Percentiles rank a stretch among this genome's conserved stretches.
Conservation (phyloP, 2,888 invertebrate genomes). For the Halictus ligatus region DNA sequence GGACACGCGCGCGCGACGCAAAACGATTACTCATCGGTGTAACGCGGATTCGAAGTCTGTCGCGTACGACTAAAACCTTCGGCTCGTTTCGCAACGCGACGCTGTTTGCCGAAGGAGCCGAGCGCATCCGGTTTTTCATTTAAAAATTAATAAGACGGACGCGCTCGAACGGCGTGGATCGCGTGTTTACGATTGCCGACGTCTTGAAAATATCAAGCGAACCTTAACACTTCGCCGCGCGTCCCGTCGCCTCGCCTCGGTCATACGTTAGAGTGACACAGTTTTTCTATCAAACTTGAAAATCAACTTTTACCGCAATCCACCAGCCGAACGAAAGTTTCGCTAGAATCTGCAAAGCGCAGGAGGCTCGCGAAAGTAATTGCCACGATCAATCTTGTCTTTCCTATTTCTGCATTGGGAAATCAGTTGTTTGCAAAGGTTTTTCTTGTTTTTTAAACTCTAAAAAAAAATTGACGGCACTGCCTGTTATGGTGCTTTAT, state of each 20-base stretch:
- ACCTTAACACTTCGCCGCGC: neutral
- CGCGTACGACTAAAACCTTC: neutral
- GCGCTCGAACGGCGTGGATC: neutral
- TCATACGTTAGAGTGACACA: neutral
- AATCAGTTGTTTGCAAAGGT: neutral
- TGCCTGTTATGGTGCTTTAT: too few species aligned
- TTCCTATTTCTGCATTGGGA: neutral
- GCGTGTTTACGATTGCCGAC: neutral
- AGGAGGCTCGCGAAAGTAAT: neutral
- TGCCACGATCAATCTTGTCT: neutral
- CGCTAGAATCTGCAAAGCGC: neutral
- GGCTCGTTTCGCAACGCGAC: neutral
- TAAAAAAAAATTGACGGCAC: too few species aligned
- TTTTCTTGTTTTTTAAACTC: too few species aligned
- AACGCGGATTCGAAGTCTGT: neutral
- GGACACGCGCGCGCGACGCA: neutral
- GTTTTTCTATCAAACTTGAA: neutral
- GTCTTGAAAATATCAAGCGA: neutral
- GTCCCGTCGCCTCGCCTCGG: neutral
- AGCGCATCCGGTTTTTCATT: neutral
- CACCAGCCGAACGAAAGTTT: neutral
- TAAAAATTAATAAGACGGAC: neutral
- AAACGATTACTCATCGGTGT: constrained; percentile 18
- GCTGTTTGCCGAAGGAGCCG: neutral
- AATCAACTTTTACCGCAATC: neutral